These are phyloP conservation scores for Coptotermes formosanus DNA, from an alignment of 1,140 invertebrate genomes.

Conservation along the genomic window DNA sequence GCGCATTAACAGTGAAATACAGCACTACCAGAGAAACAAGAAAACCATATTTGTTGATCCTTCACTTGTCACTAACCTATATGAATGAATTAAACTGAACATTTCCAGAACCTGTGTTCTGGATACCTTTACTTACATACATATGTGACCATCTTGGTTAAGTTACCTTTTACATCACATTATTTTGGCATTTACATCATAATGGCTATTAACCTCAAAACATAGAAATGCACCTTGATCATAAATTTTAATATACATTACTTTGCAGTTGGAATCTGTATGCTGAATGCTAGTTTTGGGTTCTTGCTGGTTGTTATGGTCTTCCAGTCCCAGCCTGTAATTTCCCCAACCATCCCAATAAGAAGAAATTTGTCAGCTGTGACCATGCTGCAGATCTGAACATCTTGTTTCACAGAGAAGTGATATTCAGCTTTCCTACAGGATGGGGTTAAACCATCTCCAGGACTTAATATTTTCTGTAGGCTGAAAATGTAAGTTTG, in stretches of 20 bases:
- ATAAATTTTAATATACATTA: slow-evolving; percentile 34
- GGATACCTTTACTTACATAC: no score
- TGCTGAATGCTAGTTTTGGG: slow-evolving; percentile 61
- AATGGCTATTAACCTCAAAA: no score
- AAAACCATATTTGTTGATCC: no score
- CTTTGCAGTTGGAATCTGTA: slow-evolving; percentile 65
- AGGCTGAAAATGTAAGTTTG: slow-evolving; percentile 33
- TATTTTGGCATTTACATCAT: no score
- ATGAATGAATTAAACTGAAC: no score
- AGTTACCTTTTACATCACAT: no score
- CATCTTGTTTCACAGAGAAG: slow-evolving; percentile 56
- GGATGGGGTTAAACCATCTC: slow-evolving; percentile 52
- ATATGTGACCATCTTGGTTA: no score
- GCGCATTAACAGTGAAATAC: no score
- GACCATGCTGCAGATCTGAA: slow-evolving; percentile 69
- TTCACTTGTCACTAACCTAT: no score
- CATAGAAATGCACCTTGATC: no score
- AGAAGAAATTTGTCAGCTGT: slow-evolving; percentile 71
- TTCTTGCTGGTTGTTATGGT: slow-evolving; percentile 59
- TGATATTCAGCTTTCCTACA: slow-evolving; percentile 57
- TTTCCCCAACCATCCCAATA: slow-evolving; percentile 69
- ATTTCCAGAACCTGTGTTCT: no score
- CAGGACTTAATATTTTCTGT: slow-evolving; percentile 48
- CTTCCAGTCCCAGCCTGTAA: slow-evolving; percentile 75
- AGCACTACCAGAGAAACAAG: no score